Evolutionary conservation across 2,888 invertebrate genomes (phyloP).

Genomic region (Gastracanthus pulcherrimus): DNA sequence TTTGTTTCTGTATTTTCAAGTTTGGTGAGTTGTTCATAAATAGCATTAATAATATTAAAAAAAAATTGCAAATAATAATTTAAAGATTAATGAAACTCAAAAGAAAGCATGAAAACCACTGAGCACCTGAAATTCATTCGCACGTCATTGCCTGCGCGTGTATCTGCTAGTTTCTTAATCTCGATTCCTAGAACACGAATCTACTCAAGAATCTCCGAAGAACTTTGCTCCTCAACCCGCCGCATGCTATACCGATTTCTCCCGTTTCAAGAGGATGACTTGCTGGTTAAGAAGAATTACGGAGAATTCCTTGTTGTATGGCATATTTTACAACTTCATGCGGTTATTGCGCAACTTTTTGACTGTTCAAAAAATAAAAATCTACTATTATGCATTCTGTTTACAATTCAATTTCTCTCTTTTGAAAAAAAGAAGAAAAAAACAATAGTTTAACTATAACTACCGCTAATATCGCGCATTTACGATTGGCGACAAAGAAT

Average conservation of each 20-base stretch:
- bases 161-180: conserved; percentile 17
- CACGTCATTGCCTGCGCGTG: not conserved
- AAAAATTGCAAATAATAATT: too few species aligned
- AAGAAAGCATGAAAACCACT: not conserved
- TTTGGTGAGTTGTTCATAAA: too few species aligned
- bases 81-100: too few species aligned
- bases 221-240: not conserved
- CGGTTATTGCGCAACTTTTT: too few species aligned
- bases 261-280: not conserved
- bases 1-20: too few species aligned
- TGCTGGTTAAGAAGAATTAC: not conserved
- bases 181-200: conserved; percentile 10
- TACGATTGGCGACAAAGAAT: conserved; percentile 1
- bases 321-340: too few species aligned
- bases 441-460: too few species aligned
- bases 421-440: not conserved
- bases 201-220: not conserved
- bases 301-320: not conserved
- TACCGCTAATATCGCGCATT: too few species aligned
- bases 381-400: too few species aligned
- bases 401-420: too few species aligned
- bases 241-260: not conserved
- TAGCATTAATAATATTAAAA: too few species aligned
- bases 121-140: not conserved
- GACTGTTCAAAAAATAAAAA: too few species aligned